phyloP scores from a whole-genome alignment of 2,797 vertebrate species.

The Silurus lanzhouensis region DNA sequence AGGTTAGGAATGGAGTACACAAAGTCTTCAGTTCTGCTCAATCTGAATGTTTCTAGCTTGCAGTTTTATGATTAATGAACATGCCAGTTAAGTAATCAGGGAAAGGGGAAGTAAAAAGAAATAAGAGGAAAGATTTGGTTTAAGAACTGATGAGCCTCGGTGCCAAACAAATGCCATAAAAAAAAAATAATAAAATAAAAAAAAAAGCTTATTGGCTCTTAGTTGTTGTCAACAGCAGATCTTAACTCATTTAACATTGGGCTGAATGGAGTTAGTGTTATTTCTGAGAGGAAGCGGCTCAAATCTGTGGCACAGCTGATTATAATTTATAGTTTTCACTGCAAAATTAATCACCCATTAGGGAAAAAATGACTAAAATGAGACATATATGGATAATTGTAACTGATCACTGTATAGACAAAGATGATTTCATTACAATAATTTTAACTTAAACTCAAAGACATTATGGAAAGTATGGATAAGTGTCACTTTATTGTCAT shows the following conservation, averaged over 20 bases:
- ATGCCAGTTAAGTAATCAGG: slow-evolving; percentile 4
- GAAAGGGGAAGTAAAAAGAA: not conserved
- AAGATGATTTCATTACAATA: not conserved
- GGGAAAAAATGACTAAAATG: slow-evolving; percentile 58
- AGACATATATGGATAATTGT: slow-evolving; percentile 17
- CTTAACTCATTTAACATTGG: not conserved
- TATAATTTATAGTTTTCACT: slow-evolving; percentile 62
- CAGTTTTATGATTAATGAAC: slow-evolving; percentile 16
- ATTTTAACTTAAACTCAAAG: not conserved
- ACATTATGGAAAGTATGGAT: not conserved
- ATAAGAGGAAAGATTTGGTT: not conserved
- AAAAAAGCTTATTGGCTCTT: not conserved
- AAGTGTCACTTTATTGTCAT: too few species aligned
- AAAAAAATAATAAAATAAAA: too few species aligned
- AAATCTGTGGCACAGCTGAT: slow-evolving; percentile 13
- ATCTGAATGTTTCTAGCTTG: not conserved
- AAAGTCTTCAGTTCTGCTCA: slow-evolving; percentile 16
- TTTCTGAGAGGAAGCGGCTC: not conserved
- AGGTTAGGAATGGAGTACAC: not conserved
- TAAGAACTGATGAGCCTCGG: slow-evolving; percentile 10
- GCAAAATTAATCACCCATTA: slow-evolving; percentile 67
- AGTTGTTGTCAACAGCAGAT: slow-evolving; percentile 18
- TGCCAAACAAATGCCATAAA: slow-evolving; percentile 13
- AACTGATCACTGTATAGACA: not conserved
- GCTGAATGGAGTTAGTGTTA: slow-evolving; percentile 1